A percentile compares a stretch with the other conserved stretches of the same genome.
Evolutionary conservation across 2,888 invertebrate genomes (phyloP).

Genomic region (Pimpla rufipes): DNA sequence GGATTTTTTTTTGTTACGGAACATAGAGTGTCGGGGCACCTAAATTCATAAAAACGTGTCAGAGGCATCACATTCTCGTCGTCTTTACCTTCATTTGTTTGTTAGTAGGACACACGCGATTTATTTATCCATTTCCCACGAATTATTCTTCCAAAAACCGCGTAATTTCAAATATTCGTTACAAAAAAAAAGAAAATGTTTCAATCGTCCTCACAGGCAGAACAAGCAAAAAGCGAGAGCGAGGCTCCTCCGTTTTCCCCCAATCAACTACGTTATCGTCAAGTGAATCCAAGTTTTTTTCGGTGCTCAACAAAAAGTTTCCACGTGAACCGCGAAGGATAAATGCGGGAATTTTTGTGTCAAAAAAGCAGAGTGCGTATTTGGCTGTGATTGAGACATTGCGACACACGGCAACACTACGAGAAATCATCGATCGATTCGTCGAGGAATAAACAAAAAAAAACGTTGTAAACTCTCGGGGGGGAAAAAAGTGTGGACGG

Average conservation of each 20-base stretch:
- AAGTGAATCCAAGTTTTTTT: background rate
- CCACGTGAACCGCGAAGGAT: background rate
- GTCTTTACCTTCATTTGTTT: constrained; percentile 64
- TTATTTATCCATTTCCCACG: background rate
- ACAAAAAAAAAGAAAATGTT: too few relatives aligned
- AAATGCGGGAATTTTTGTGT: constrained; percentile 13
- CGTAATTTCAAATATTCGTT: background rate
- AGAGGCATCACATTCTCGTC: constrained; percentile 82
- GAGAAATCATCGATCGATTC: constrained; percentile 15
- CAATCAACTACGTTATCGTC: background rate
- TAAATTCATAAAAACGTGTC: constrained; percentile 85
- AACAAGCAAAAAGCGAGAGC: constrained; percentile 15
- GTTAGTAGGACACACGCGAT: constrained; percentile 12
- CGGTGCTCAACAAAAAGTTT: background rate
- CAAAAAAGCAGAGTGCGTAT: constrained; percentile 49
- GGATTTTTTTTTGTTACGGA: constrained; percentile 78
- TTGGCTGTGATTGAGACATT: constrained; percentile 29
- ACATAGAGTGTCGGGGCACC: constrained; percentile 84
- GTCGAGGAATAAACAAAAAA: too few relatives aligned
- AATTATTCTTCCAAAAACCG: background rate
- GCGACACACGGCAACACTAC: constrained; percentile 15
- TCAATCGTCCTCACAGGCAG: too few relatives aligned
- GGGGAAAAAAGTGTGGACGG: constrained; percentile 36
- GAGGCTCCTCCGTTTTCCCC: background rate
- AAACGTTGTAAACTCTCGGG: too few relatives aligned